A percentile compares a stretch with the other conserved stretches of the same genome.
phyloP scores from a whole-genome alignment of 2,888 invertebrate species.

The Ellobium chinense region DNA sequence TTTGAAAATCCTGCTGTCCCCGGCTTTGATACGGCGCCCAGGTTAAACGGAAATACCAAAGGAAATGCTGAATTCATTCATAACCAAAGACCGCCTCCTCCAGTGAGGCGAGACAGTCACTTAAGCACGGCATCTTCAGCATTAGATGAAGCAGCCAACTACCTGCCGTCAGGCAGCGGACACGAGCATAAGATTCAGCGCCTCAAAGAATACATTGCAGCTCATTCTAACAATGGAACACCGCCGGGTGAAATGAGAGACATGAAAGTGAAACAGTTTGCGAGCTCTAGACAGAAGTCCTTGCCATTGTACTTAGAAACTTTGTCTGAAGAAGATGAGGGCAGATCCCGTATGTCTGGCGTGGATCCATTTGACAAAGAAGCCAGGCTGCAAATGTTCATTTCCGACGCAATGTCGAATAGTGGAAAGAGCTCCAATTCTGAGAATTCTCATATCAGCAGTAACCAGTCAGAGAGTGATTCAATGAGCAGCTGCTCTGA shows the following conservation, averaged over 20 bases:
- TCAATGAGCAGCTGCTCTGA: not conserved
- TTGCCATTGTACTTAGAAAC: conserved; percentile 70
- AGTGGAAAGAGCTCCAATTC: conserved; percentile 13
- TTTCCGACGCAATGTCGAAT: conserved; percentile 40
- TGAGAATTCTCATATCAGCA: not conserved
- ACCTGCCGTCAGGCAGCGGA: not conserved
- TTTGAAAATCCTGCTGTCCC: not conserved
- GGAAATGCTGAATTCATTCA: not conserved
- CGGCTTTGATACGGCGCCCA: not conserved
- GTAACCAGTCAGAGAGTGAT: conserved; percentile 18
- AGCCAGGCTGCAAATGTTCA: conserved; percentile 41
- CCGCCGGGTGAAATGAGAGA: conserved; percentile 13
- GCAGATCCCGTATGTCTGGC: conserved; percentile 18
- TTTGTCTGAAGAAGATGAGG: conserved; percentile 69
- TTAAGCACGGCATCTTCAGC: not conserved
- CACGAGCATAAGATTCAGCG: conserved; percentile 36
- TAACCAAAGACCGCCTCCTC: not conserved
- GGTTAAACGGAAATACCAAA: not conserved
- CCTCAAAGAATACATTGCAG: conserved; percentile 47
- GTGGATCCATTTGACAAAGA: conserved; percentile 45
- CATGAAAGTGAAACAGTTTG: conserved; percentile 54
- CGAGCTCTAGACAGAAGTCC: conserved; percentile 65
- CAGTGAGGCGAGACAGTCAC: not conserved
- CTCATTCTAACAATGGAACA: conserved; percentile 36
- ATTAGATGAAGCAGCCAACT: conserved; percentile 13